Evolutionary conservation across 2,888 invertebrate species (phyloP).

Genomic region (Eueremaeus valkanovi): DNA sequence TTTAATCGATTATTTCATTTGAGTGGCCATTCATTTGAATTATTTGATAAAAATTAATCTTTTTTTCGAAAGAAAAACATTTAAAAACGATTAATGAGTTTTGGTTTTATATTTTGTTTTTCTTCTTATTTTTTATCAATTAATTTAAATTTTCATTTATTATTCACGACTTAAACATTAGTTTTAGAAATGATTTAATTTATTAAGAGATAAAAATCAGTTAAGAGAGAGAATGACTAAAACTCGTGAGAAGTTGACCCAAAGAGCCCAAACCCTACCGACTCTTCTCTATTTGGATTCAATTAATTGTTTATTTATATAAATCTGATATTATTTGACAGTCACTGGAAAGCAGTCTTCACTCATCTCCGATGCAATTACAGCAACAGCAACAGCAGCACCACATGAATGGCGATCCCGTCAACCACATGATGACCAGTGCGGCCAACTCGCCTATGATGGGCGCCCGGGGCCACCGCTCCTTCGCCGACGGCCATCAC

Average conservation of each 20-base stretch:
- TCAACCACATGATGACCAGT: slow-evolving; percentile 15
- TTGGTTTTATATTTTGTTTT: no score
- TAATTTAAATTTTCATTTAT: no score
- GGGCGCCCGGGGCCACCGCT: background rate
- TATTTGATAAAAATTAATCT: no score
- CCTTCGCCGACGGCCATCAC: slow-evolving; percentile 12
- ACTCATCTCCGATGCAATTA: slow-evolving; percentile 8
- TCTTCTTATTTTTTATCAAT: no score
- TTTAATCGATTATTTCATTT: no score
- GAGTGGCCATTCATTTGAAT: no score
- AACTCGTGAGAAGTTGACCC: slow-evolving; percentile 23
- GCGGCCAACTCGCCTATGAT: slow-evolving; percentile 5
- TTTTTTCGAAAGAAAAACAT: no score
- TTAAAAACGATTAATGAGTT: no score
- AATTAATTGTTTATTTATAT: background rate
- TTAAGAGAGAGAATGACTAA: background rate
- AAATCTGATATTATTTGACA: background rate
- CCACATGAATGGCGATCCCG: slow-evolving; percentile 14
- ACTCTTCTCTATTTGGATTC: background rate
- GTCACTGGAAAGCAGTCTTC: background rate
- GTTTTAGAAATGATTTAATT: background rate
- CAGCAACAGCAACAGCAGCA: slow-evolving; percentile 40
- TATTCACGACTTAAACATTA: no score
- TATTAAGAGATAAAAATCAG: background rate
- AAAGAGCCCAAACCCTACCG: background rate